Conservation (phyloP, 2,888 invertebrate genomes). For the Entomobrya proxima region DNA sequence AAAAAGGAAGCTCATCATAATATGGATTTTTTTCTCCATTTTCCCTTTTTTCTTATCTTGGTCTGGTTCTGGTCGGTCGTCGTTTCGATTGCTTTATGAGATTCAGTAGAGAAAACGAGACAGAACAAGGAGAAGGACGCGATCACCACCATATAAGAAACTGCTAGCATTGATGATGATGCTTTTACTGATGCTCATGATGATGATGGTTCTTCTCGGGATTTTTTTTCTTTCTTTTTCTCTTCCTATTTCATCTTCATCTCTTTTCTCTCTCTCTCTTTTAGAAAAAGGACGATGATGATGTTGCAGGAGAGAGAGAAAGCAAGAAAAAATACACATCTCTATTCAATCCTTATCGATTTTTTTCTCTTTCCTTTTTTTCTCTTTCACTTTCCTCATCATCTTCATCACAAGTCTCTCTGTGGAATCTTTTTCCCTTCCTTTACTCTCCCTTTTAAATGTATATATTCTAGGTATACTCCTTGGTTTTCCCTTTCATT, state of each 20-base stretch:
- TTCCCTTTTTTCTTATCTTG: not conserved
- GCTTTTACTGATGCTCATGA: not conserved
- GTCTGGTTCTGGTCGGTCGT: conserved; percentile 40
- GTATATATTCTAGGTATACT: not conserved
- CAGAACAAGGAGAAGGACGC: conserved; percentile 8
- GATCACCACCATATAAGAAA: not conserved
- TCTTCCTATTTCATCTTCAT: not conserved
- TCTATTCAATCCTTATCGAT: conserved; percentile 66
- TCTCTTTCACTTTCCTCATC: conserved; percentile 23
- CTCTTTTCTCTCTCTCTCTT: conserved; percentile 23
- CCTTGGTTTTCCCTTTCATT: conserved; percentile 27
- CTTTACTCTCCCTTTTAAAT: not conserved
- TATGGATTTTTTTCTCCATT: conserved; percentile 27
- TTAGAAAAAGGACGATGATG: conserved; percentile 15
- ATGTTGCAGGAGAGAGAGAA: conserved; percentile 45
- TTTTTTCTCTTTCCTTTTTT: conserved; percentile 36
- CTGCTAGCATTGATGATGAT: not conserved
- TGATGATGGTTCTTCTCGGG: not conserved
- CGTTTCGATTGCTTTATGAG: conserved; percentile 30
- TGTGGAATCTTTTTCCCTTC: not conserved
- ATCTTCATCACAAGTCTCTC: conserved; percentile 30
- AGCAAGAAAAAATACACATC: conserved; percentile 48
- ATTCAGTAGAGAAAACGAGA: not conserved
- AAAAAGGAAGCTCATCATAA: conserved; percentile 54
- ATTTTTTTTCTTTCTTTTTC: not conserved